Conservation (phyloP, 2,888 invertebrate species). For the Ctenicera cuprea region DNA sequence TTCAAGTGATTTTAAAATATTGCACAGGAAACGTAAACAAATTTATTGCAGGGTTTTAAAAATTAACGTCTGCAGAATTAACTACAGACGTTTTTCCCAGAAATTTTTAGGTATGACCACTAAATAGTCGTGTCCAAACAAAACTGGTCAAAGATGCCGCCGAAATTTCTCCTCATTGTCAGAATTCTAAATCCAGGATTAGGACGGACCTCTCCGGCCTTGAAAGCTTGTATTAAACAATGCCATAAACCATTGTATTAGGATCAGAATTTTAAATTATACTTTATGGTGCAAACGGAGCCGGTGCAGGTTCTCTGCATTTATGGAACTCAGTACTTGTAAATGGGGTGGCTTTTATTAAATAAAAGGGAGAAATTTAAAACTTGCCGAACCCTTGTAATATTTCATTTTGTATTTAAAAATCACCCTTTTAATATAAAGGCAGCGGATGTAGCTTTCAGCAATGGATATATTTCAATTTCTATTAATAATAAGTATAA, state of each 20-base stretch:
- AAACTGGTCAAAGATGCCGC: conserved; percentile 49
- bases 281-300: conserved; percentile 48
- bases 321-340: conserved; percentile 39
- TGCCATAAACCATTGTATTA: conserved; percentile 54
- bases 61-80: background rate
- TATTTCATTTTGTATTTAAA: conserved; percentile 51
- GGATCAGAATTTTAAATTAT: conserved; percentile 51
- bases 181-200: conserved; percentile 51
- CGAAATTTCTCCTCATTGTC: conserved; percentile 49
- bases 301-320: conserved; percentile 29
- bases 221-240: conserved; percentile 52
- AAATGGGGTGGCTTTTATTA: conserved; percentile 45
- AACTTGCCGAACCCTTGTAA: conserved; percentile 45
- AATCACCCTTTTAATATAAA: conserved; percentile 47
- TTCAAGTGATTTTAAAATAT: too few relatives aligned
- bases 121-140: conserved; percentile 29
- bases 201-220: conserved; percentile 48
- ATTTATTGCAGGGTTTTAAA: background rate
- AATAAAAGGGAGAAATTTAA: conserved; percentile 45
- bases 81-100: background rate
- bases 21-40: background rate
- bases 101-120: conserved; percentile 6
- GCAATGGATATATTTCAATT: conserved; percentile 25
- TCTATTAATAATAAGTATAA: conserved; percentile 4
- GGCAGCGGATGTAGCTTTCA: background rate